These are phyloP conservation scores for Araneus ventricosus DNA, from an alignment of 1,140 invertebrate species.

Conservation along the genomic window DNA sequence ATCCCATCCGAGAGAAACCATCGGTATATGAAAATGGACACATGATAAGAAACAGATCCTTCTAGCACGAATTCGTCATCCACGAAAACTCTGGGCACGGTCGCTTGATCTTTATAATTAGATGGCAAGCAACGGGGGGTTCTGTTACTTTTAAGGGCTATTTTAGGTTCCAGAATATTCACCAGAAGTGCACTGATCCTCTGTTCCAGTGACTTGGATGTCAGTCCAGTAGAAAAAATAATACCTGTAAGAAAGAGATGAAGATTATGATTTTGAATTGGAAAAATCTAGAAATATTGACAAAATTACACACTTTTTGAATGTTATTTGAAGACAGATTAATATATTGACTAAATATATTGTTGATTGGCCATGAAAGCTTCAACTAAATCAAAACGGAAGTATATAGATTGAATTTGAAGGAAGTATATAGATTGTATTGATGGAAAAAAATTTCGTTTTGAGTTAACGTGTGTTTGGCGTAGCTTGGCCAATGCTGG, in stretches of 20 bases:
- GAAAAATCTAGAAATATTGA: no score
- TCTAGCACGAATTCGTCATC: neutral
- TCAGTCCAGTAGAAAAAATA: constrained; percentile 32
- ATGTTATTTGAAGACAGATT: no score
- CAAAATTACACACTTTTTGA: no score
- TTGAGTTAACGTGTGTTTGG: no score
- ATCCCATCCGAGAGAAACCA: constrained; percentile 28
- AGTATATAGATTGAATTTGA: no score
- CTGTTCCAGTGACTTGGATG: neutral
- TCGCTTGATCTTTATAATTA: neutral
- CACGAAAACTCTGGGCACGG: neutral
- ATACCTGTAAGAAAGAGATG: constrained; percentile 16
- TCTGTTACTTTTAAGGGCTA: neutral
- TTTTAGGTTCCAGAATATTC: neutral
- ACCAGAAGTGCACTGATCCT: neutral
- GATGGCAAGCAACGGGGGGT: constrained; percentile 2
- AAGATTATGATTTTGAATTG: no score
- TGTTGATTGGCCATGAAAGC: no score
- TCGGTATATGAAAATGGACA: neutral
- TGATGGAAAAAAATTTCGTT: no score
- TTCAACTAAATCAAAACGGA: no score
- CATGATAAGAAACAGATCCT: neutral
- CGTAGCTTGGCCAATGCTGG: no score
- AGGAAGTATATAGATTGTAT: no score
- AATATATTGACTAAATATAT: no score